phyloP scores from a whole-genome alignment of 2,888 invertebrate species.

The Slavum lentiscoides region DNA sequence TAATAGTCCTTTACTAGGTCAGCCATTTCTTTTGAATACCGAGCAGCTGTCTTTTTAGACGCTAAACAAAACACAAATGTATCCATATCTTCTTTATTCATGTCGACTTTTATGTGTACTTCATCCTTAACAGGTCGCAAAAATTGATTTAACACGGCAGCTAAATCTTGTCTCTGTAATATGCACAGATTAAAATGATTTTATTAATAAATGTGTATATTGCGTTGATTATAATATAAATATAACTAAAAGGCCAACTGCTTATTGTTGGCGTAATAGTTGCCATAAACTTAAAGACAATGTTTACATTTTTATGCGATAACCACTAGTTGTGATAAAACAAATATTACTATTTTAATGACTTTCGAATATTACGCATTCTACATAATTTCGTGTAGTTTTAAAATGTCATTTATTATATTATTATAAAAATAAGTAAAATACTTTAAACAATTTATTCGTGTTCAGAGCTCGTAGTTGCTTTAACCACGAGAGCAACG shows the following conservation, averaged over 20 bases:
- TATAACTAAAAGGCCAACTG: background rate
- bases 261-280: too few relatives aligned
- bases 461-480: too few relatives aligned
- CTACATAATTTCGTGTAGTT: too few relatives aligned
- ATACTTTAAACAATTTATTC: too few relatives aligned
- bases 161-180: conserved; percentile 84
- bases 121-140: conserved; percentile 87
- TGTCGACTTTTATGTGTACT: conserved; percentile 79
- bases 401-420: too few relatives aligned
- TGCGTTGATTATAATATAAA: background rate
- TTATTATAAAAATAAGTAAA: too few relatives aligned
- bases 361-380: too few relatives aligned
- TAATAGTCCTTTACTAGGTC: conserved; percentile 70
- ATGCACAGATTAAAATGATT: conserved; percentile 34
- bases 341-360: too few relatives aligned
- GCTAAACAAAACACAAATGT: conserved; percentile 91
- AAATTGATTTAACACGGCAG: conserved; percentile 80
- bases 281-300: too few relatives aligned
- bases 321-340: too few relatives aligned
- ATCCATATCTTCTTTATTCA: conserved; percentile 90
- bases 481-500: too few relatives aligned
- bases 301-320: too few relatives aligned
- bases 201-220: background rate
- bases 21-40: conserved; percentile 87
- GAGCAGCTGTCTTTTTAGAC: conserved; percentile 81